phyloP scores from a whole-genome alignment of 2,797 vertebrate species.

The Coccyzus lansbergi region DNA sequence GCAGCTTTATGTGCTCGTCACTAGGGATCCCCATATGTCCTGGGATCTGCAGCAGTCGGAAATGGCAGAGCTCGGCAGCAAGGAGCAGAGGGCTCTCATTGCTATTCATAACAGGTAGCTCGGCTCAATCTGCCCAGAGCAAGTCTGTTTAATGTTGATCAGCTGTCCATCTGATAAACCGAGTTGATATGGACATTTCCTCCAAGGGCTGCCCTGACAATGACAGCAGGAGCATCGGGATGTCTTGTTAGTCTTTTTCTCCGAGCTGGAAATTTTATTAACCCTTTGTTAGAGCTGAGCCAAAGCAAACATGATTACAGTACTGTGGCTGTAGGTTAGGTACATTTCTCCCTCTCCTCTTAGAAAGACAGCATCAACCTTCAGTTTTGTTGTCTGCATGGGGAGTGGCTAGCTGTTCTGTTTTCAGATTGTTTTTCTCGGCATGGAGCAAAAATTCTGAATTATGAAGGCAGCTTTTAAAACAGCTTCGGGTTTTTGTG shows the following conservation, averaged over 20 bases:
- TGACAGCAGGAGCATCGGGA: slow-evolving; percentile 72
- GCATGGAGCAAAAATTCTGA: not conserved
- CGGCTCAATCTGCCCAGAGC: slow-evolving; percentile 78
- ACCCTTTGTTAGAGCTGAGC: slow-evolving; percentile 63
- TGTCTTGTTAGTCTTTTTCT: slow-evolving; percentile 76
- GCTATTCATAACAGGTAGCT: slow-evolving; percentile 79
- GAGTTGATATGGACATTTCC: slow-evolving; percentile 75
- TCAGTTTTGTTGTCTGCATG: not conserved
- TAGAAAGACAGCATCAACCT: slow-evolving; percentile 5
- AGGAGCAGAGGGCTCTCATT: slow-evolving; percentile 78
- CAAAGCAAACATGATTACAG: not conserved
- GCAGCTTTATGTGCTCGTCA: slow-evolving; percentile 79
- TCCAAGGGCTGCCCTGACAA: slow-evolving; percentile 73
- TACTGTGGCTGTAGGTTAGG: not conserved
- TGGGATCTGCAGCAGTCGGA: slow-evolving; percentile 72
- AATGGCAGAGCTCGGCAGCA: slow-evolving; percentile 58
- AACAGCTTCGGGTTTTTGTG: not conserved
- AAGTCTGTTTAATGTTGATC: slow-evolving; percentile 83
- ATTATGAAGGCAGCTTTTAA: not conserved
- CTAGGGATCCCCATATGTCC: slow-evolving; percentile 83
- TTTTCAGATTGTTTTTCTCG: not conserved
- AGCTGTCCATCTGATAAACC: slow-evolving; percentile 80
- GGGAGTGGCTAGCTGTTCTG: not conserved
- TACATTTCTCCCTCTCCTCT: not conserved
- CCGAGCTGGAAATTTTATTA: slow-evolving; percentile 62